Evolutionary conservation across 1,140 invertebrate genomes (phyloP), one percentile per base, ranked within the genome.

Genomic region (Nasonia giraulti): DNA sequence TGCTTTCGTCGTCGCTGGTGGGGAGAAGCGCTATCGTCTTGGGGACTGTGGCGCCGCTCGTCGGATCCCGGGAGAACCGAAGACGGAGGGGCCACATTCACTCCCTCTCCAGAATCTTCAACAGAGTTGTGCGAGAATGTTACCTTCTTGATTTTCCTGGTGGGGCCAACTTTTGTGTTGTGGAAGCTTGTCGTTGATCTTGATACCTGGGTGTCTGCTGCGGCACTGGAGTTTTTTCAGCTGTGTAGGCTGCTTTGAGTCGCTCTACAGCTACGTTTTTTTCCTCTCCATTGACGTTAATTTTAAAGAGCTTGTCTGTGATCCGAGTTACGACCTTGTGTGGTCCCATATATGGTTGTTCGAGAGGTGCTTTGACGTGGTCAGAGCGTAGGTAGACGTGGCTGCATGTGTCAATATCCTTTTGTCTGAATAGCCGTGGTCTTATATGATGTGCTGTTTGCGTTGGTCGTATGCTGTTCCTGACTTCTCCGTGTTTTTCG

Each of bases 401-500:
- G 12, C 31, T 82, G 69, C 80, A 82, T 1, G 44, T 40, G 8
- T 73, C 2, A 1, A 86, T 3, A 23, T 71, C 20, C 31, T 86
- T 82, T 7, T 20, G 68, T 14, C 5, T 85, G 86, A 47, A 86
- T 0, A 31, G 0, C 0, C 14, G n/a, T 20, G 66, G 11, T 62
- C 71, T 86, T 17, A 20, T 23, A 27, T 86, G 80, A 17, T 79
- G 73, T 0, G 74, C n/a, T 0, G 20, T 50, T 8, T 66, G 79
- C 0, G 7, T n/a, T 2, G 75, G 66, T 0, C 74, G 62, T 1
- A 86, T 17, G 11, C 17, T n/a, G 2, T 55, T 23, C 23, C 82
- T 76, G 2, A 68, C 20, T 12, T 17, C 20, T 10, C 84, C 10
- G 2, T 50, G 55, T 5, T 44, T 4, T 23, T 79, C 75, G 7